Evolutionary conservation across 2,797 vertebrate genomes (phyloP), one percentile per base, ranked within the genome.

Genomic region (Pipistrellus kuhlii): DNA sequence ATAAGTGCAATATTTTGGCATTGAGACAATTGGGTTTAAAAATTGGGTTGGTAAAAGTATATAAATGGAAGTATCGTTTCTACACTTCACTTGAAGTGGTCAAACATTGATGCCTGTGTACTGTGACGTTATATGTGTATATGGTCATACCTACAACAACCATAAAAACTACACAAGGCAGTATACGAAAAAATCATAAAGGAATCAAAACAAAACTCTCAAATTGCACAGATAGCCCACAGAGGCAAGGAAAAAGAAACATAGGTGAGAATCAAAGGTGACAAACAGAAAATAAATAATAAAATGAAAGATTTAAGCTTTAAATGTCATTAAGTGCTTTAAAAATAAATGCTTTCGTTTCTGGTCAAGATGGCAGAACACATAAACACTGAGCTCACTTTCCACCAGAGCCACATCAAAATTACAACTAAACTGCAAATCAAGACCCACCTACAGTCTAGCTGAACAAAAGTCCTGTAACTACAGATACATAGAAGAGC

Each of bases 171-270:
- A 48, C 17, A 83, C 25, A 57, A 77, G 87, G 62, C 15, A 23
- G 55, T 48, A 71, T 66, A 77, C 44, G 66, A 77, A 90, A 82
- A 18, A 89, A 71, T n/a, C 14, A 69, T 59, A 62, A 69, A 64
- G 51, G 80, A 88, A 88, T 85, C 55, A 73, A 88, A 88, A 72
- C 1, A 6, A 51, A 90, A 41, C 8, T 57, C 32, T 46, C 55
- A 83, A 90, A 76, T 27, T 90, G 62, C 30, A 69, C 76, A 86
- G 69, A 82, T 91, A 86, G 64, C 83, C 51, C n/a, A 59, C 5
- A 55, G 59, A 41, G 69, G 76, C 53, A 90, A 82, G 59, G 75
- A 25, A 66, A 86, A 64, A 78, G 72, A 53, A 81, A 48, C 20
- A 62, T 27, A 89, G 48, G 38, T 71, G 59, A 90, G 35, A 95